Evolutionary conservation across 2,113 vertebrate genomes (phyloP).

Genomic region (Perca fluviatilis): DNA sequence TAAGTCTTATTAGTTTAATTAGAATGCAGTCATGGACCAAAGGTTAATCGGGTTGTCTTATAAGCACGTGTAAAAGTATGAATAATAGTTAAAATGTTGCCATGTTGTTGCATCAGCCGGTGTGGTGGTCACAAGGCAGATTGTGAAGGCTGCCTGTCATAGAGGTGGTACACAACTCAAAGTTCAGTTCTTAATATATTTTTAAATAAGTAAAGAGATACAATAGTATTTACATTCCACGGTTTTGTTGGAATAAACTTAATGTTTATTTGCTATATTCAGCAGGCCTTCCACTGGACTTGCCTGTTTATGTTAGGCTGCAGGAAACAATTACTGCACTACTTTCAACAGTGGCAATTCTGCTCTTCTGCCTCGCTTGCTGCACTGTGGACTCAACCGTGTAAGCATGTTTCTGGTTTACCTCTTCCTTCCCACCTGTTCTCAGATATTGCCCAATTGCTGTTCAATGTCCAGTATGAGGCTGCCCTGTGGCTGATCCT

Average conservation of each 20-base stretch:
- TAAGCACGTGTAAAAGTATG: neutral
- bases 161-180: neutral
- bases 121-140: slow-evolving; percentile 8
- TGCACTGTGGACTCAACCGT: neutral
- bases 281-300: neutral
- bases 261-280: neutral
- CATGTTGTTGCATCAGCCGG: neutral
- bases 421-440: neutral
- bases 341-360: neutral
- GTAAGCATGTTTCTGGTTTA: neutral
- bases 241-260: neutral
- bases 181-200: neutral
- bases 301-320: neutral
- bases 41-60: neutral
- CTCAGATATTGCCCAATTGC: slow-evolving; percentile 47
- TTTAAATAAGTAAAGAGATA: neutral
- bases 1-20: neutral
- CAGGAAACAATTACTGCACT: neutral
- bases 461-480: slow-evolving; percentile 67
- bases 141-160: neutral
- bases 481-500: slow-evolving; percentile 75
- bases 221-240: neutral
- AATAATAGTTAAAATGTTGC: neutral
- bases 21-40: neutral
- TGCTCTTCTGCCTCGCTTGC: neutral